Percentiles rank a stretch among this genome's conserved stretches.
Conservation (phyloP, 2,113 vertebrate species). For the Ursus arctos region DNA sequence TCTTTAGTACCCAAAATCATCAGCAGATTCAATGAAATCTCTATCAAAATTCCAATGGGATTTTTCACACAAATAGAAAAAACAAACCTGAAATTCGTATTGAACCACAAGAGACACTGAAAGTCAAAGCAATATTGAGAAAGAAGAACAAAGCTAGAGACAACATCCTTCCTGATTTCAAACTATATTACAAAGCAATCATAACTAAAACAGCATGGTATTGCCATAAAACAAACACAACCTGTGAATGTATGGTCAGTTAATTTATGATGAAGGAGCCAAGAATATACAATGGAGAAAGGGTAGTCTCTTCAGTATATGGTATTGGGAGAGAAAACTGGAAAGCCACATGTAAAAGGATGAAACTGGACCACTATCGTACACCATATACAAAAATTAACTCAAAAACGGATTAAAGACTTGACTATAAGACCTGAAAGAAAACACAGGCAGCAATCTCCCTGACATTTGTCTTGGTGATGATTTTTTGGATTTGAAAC, state of each 20-base stretch:
- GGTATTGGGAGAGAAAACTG: neutral
- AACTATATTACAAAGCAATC: neutral
- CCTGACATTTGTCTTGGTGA: neutral
- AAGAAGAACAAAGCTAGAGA: neutral
- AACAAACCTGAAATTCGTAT: neutral
- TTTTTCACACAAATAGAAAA: neutral
- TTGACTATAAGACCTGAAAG: neutral
- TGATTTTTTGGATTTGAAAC: neutral
- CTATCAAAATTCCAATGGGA: neutral
- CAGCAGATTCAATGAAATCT: neutral
- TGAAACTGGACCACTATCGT: neutral
- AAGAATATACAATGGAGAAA: neutral
- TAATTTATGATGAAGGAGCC: neutral
- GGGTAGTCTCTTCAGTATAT: neutral
- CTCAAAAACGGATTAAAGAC: neutral
- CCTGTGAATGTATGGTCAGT: neutral
- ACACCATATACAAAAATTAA: neutral
- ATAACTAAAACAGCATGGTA: neutral
- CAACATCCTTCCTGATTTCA: neutral
- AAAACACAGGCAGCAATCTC: neutral
- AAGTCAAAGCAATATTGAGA: neutral
- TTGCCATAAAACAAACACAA: neutral
- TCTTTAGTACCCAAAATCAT: neutral
- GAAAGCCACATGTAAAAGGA: neutral
- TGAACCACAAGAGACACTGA: neutral